Percentiles rank a stretch among this genome's conserved stretches.
Evolutionary conservation across 1,140 invertebrate species (phyloP).

Genomic region (Sarcophaga peregrina): DNA sequence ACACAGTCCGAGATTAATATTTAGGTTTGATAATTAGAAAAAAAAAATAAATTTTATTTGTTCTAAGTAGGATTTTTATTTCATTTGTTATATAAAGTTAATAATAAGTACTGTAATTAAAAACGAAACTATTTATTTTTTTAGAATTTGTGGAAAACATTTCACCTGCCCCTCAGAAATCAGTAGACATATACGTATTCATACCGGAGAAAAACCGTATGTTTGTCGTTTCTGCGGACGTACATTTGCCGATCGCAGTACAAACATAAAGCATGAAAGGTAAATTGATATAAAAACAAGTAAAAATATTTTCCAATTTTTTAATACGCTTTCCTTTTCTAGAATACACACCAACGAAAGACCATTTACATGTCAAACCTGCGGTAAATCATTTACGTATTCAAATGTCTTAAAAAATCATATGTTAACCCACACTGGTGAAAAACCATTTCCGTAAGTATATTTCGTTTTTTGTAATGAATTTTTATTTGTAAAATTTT

Average conservation of each 20-base stretch:
- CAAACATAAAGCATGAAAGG: constrained; percentile 72
- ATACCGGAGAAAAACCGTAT: constrained; percentile 71
- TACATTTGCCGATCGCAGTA: constrained; percentile 75
- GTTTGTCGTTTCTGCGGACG: constrained; percentile 78
- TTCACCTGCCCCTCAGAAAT: constrained; percentile 62
- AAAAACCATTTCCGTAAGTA: constrained; percentile 63
- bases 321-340: background rate
- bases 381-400: constrained; percentile 78
- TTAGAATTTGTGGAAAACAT: constrained; percentile 59
- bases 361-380: constrained; percentile 76
- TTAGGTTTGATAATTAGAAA: no score
- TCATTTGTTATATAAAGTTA: background rate
- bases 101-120: background rate
- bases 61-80: no score
- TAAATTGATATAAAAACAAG: constrained; percentile 42
- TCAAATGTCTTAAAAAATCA: constrained; percentile 74
- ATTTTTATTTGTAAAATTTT: background rate
- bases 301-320: constrained; percentile 9
- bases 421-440: constrained; percentile 66
- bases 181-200: constrained; percentile 60
- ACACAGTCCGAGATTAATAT: background rate
- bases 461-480: background rate
- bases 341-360: constrained; percentile 79
- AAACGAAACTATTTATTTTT: constrained; percentile 29
- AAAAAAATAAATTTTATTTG: background rate